phyloP scores from a whole-genome alignment of 2,113 vertebrate species.

The Corythaeola cristata region DNA sequence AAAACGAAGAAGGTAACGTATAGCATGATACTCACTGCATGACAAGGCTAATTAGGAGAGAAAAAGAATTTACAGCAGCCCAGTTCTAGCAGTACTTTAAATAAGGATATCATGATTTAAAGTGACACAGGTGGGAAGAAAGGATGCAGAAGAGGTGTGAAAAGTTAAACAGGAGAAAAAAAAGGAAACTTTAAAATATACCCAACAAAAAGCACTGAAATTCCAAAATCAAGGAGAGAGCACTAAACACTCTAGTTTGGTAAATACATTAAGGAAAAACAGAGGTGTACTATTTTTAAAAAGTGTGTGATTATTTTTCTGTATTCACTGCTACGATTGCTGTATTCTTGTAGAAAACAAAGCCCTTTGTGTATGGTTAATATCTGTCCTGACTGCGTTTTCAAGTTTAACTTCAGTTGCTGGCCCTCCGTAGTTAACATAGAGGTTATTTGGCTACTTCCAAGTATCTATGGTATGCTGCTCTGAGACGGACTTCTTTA shows the following conservation, averaged over 20 bases:
- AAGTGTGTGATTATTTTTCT: background rate
- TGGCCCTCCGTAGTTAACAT: slow-evolving; percentile 55
- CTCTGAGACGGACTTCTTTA: slow-evolving; percentile 59
- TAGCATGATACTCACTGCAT: background rate
- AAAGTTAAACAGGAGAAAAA: background rate
- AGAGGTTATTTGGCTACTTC: slow-evolving; percentile 73
- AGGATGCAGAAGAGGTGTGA: background rate
- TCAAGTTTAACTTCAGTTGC: slow-evolving; percentile 63
- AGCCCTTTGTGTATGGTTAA: slow-evolving; percentile 69
- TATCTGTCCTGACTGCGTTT: slow-evolving; percentile 39
- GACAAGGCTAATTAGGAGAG: background rate
- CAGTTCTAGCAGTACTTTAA: slow-evolving; percentile 44
- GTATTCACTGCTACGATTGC: slow-evolving; percentile 35
- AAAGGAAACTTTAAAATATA: background rate
- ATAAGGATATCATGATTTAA: background rate
- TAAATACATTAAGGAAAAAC: background rate
- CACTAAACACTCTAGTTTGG: background rate
- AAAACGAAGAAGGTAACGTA: background rate
- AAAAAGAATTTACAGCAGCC: slow-evolving; percentile 3
- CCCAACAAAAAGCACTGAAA: background rate
- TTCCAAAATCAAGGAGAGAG: background rate
- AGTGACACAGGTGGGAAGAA: background rate
- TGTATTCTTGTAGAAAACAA: slow-evolving; percentile 69
- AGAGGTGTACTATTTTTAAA: background rate
- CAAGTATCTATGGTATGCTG: slow-evolving; percentile 70